phyloP scores from a whole-genome alignment of 2,113 vertebrate genomes.

The Eudorcas thomsonii region DNA sequence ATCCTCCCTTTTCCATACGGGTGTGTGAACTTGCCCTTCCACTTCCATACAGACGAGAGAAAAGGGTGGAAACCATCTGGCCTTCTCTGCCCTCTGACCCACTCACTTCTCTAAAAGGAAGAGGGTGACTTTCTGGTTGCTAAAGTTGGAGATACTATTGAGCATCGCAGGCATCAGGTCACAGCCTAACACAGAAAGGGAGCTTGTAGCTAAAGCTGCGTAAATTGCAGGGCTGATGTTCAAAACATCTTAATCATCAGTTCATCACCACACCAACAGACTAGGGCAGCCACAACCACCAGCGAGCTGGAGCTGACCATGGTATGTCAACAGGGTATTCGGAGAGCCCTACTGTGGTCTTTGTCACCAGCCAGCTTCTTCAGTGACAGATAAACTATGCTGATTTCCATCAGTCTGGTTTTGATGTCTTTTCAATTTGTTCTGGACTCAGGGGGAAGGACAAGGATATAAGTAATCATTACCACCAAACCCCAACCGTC shows the following conservation, averaged over 20 bases:
- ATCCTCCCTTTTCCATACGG: not conserved
- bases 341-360: fast-evolving
- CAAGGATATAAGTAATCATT: not conserved
- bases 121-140: not conserved
- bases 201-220: not conserved
- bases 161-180: not conserved
- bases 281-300: not conserved
- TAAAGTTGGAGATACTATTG: not conserved
- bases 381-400: not conserved
- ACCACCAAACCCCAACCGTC: not conserved
- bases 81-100: not conserved
- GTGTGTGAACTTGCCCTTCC: not conserved
- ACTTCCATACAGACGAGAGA: not conserved
- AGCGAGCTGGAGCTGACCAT: not conserved
- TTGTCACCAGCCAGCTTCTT: not conserved
- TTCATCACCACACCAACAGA: not conserved
- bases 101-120: not conserved
- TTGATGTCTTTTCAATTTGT: not conserved
- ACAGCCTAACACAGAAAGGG: not conserved
- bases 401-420: not conserved
- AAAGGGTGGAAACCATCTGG: not conserved
- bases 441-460: not conserved
- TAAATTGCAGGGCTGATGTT: not conserved
- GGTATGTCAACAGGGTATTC: not conserved
- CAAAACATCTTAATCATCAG: not conserved